A percentile compares a stretch with the other conserved stretches of the same genome.
Evolutionary conservation across 2,113 vertebrate species (phyloP).

Genomic region (Phrynosoma blainvillii): DNA sequence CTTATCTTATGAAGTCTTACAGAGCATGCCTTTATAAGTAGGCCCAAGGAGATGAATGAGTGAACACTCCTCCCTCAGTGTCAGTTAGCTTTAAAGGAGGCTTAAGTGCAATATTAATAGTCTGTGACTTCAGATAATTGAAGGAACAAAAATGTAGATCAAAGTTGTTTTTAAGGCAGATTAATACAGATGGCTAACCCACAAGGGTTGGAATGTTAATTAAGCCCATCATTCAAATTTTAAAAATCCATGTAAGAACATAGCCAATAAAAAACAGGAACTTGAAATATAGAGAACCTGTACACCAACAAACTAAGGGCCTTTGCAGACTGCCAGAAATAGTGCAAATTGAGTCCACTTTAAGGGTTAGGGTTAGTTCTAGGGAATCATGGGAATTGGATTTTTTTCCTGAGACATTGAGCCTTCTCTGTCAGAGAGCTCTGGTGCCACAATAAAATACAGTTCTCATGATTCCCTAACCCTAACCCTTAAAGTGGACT

Average conservation of each 20-base stretch:
- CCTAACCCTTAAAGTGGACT: no score
- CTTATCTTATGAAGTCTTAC: constrained; percentile 11
- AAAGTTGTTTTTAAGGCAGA: constrained; percentile 13
- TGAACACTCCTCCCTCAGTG: background rate
- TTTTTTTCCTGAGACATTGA: no score
- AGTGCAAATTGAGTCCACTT: no score
- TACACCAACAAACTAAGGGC: background rate
- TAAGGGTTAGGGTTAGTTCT: no score
- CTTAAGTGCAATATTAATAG: constrained; percentile 12
- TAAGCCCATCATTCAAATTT: constrained; percentile 11
- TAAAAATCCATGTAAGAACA: background rate
- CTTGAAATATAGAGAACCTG: background rate
- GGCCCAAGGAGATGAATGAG: constrained; percentile 2
- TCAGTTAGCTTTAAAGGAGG: background rate
- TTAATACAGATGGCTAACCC: constrained; percentile 17
- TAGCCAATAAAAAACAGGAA: background rate
- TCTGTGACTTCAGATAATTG: constrained; percentile 8
- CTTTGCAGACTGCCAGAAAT: no score
- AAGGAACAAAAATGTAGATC: constrained; percentile 6
- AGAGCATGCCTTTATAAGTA: constrained; percentile 4
- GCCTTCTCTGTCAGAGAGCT: no score
- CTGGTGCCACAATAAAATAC: no score
- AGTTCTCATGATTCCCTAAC: no score
- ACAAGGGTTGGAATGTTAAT: constrained; percentile 17
- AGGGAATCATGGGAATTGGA: no score